Conservation (phyloP, 2,113 vertebrate genomes). For the Triplophysa tibetana region DNA sequence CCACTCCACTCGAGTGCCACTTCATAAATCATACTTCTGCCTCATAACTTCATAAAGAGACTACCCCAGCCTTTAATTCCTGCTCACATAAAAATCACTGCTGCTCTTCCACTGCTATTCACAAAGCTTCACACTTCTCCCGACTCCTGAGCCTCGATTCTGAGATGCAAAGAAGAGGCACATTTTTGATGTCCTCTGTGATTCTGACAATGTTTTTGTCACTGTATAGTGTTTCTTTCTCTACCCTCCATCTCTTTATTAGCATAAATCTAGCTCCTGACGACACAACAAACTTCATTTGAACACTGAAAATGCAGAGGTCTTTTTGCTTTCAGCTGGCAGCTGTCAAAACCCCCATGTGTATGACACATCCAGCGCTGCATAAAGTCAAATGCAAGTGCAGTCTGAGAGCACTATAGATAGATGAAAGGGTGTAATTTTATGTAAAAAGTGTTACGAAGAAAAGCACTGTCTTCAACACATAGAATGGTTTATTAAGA, state of each 20-base stretch:
- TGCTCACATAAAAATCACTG: slow-evolving; percentile 36
- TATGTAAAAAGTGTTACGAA: slow-evolving; percentile 65
- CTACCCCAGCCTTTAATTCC: slow-evolving; percentile 41
- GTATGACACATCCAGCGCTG: slow-evolving; percentile 63
- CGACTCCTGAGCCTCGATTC: slow-evolving; percentile 45
- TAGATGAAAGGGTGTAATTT: slow-evolving; percentile 79
- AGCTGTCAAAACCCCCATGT: slow-evolving; percentile 74
- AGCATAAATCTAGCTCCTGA: slow-evolving; percentile 75
- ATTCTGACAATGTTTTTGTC: slow-evolving; percentile 72
- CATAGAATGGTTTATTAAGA: slow-evolving; percentile 63
- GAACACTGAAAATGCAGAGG: slow-evolving; percentile 68
- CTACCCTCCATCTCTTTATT: slow-evolving; percentile 60
- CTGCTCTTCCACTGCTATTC: slow-evolving; percentile 58
- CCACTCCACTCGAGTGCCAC: slow-evolving; percentile 34
- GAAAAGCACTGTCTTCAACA: slow-evolving; percentile 65
- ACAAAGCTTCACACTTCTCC: not conserved
- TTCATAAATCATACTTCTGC: slow-evolving; percentile 46
- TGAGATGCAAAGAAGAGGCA: slow-evolving; percentile 61
- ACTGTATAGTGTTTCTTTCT: slow-evolving; percentile 64
- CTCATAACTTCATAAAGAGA: slow-evolving; percentile 62
- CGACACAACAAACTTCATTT: slow-evolving; percentile 74
- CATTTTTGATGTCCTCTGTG: slow-evolving; percentile 70
- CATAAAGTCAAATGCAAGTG: slow-evolving; percentile 67
- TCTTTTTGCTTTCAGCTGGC: slow-evolving; percentile 75
- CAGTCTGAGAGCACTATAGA: slow-evolving; percentile 76